These are phyloP conservation scores for Rhynchomys soricoides DNA, from an alignment of 2,113 vertebrate genomes.

Conservation along the genomic window DNA sequence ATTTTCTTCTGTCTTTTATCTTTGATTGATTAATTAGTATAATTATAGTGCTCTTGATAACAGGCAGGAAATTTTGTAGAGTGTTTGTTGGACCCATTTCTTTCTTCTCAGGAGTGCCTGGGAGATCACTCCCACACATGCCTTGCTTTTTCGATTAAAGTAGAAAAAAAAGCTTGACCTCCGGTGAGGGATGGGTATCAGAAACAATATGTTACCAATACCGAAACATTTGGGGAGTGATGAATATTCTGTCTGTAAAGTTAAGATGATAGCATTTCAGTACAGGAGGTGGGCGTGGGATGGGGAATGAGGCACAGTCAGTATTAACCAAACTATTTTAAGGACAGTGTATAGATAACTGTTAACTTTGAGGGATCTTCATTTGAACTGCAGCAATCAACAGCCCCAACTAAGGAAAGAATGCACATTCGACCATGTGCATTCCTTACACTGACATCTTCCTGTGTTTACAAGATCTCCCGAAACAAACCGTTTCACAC, in stretches of 20 bases:
- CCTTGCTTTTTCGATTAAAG: not conserved
- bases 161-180: not conserved
- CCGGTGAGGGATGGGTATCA: not conserved
- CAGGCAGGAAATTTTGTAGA: not conserved
- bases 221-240: not conserved
- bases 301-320: not conserved
- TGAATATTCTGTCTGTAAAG: not conserved
- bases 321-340: not conserved
- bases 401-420: not conserved
- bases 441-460: not conserved
- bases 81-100: not conserved
- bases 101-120: not conserved
- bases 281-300: not conserved
- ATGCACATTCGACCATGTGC: not conserved
- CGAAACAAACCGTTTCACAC: not conserved
- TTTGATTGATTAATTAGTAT: not conserved
- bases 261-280: not conserved
- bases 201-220: not conserved
- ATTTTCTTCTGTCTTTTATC: slow-evolving; percentile 3
- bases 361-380: not conserved
- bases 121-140: not conserved
- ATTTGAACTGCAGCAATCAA: not conserved
- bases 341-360: not conserved
- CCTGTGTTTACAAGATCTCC: not conserved
- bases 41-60: slow-evolving; percentile 19